Percentiles rank a stretch among this genome's conserved stretches.
phyloP scores from a whole-genome alignment of 2,888 invertebrate species.

The Cloeon dipterum region DNA sequence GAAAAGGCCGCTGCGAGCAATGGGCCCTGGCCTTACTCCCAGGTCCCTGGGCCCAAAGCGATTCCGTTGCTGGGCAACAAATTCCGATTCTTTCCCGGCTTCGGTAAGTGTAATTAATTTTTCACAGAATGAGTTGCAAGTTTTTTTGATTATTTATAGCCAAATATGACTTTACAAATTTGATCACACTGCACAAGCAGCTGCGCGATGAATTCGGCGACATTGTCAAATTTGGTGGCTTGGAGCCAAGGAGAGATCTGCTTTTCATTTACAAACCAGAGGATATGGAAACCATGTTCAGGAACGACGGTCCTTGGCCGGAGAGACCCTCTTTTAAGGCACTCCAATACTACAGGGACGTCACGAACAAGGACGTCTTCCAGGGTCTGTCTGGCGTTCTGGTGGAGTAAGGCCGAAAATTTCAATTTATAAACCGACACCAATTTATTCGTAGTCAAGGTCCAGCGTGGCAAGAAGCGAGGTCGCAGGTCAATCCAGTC shows the following conservation, averaged over 20 bases:
- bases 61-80: not conserved
- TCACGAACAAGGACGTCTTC: conserved; percentile 16
- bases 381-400: conserved; percentile 17
- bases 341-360: conserved; percentile 19
- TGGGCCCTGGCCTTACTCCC: too few species aligned
- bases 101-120: not conserved
- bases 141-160: too few species aligned
- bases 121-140: too few species aligned
- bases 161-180: not conserved
- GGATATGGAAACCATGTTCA: conserved; percentile 22
- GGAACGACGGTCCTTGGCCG: conserved; percentile 22
- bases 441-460: not conserved
- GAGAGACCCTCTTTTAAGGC: conserved; percentile 21
- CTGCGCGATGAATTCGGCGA: conserved; percentile 18
- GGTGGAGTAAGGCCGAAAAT: conserved; percentile 1
- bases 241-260: conserved; percentile 16
- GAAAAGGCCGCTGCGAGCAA: too few species aligned
- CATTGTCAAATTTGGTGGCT: conserved; percentile 20
- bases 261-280: conserved; percentile 23
- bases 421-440: not conserved
- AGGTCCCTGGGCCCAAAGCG: not conserved
- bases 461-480: not conserved
- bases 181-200: not conserved
- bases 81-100: not conserved
- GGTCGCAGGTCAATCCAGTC: conserved; percentile 25